These are phyloP conservation scores for Emmelina monodactyla DNA, from an alignment of 2,888 invertebrate genomes.

Conservation along the genomic window DNA sequence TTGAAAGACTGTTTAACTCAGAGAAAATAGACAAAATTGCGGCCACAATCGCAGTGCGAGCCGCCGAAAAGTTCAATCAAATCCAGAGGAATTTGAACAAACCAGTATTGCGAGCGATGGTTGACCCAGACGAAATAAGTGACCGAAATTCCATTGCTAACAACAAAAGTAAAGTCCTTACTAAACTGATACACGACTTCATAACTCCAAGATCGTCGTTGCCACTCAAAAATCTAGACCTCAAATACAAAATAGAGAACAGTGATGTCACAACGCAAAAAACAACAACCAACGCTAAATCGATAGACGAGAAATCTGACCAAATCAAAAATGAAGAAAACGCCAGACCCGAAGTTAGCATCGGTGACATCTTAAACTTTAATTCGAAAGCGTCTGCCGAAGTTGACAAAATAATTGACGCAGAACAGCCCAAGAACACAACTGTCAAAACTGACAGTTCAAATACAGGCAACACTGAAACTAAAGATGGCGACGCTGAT, in stretches of 20 bases:
- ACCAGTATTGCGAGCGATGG: not conserved
- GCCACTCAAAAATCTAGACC: not conserved
- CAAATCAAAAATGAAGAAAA: not conserved
- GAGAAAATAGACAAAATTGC: not conserved
- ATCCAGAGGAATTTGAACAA: not conserved
- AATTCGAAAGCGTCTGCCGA: too few species aligned
- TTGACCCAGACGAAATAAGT: not conserved
- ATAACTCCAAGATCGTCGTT: not conserved
- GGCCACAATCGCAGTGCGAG: not conserved
- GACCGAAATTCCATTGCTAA: not conserved
- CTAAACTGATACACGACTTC: not conserved
- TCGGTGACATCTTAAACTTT: too few species aligned
- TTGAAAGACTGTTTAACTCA: not conserved
- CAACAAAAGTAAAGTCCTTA: not conserved
- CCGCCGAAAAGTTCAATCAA: not conserved
- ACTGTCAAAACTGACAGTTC: too few species aligned
- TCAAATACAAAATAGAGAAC: not conserved
- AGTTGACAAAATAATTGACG: too few species aligned
- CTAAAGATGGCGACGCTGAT: not conserved
- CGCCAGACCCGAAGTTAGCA: too few species aligned
- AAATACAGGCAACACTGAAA: too few species aligned
- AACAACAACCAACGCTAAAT: not conserved
- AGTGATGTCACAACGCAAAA: too few species aligned
- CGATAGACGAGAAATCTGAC: not conserved
- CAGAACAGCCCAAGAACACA: too few species aligned